Conservation (phyloP, 2,113 vertebrate species). For the Takifugu bimaculatus region DNA sequence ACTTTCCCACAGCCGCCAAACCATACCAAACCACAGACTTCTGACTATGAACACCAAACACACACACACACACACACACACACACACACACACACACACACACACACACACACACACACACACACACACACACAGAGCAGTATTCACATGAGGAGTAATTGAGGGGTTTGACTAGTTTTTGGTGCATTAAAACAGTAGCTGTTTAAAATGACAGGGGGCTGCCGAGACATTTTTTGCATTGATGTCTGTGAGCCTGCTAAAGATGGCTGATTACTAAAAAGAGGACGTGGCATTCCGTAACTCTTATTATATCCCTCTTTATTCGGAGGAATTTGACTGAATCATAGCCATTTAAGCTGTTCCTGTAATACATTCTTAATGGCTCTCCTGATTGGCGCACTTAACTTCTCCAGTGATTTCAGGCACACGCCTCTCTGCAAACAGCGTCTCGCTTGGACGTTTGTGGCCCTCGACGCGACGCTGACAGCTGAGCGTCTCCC, state of each 20-base stretch:
- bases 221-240: slow-evolving; percentile 66
- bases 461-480: slow-evolving; percentile 11
- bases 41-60: slow-evolving; percentile 55
- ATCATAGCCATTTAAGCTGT: slow-evolving; percentile 48
- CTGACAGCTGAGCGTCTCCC: slow-evolving; percentile 38
- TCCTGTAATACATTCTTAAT: slow-evolving; percentile 56
- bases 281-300: slow-evolving; percentile 67
- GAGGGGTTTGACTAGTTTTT: slow-evolving; percentile 71
- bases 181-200: slow-evolving; percentile 72
- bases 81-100: slow-evolving; percentile 13
- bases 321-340: slow-evolving; percentile 51
- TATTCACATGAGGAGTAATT: slow-evolving; percentile 70
- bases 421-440: slow-evolving; percentile 48
- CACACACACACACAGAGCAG: slow-evolving; percentile 12
- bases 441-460: slow-evolving; percentile 15
- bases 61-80: slow-evolving; percentile 33
- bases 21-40: slow-evolving; percentile 70
- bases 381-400: slow-evolving; percentile 35
- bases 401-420: slow-evolving; percentile 44
- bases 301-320: slow-evolving; percentile 58
- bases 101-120: slow-evolving; percentile 39
- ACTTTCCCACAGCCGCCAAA: slow-evolving; percentile 73
- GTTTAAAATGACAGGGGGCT: slow-evolving; percentile 67
- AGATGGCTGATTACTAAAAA: slow-evolving; percentile 66
- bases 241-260: slow-evolving; percentile 67